A percentile compares a stretch with the other conserved stretches of the same genome.
These are phyloP conservation scores for Tenebrosternarchus preto DNA, from an alignment of 2,113 vertebrate genomes.

Conservation along the genomic window DNA sequence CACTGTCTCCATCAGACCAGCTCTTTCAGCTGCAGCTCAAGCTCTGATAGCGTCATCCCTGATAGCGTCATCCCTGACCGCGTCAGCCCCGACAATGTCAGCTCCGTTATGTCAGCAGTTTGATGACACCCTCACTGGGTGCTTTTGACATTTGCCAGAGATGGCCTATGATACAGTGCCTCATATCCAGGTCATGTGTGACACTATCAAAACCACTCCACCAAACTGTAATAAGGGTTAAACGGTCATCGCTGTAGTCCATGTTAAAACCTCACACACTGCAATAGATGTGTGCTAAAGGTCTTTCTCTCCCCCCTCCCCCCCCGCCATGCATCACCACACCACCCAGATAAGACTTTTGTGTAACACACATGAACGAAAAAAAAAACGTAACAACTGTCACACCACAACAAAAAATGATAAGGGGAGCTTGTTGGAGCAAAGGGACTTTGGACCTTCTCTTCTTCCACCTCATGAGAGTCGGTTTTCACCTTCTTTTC, in stretches of 20 bases:
- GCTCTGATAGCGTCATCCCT: neutral
- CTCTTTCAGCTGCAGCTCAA: neutral
- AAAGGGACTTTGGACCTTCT: neutral
- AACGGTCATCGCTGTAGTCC: neutral
- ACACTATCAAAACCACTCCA: neutral
- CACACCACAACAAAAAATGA: neutral
- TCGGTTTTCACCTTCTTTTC: neutral
- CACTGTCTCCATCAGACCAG: neutral
- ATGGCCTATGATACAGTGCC: neutral
- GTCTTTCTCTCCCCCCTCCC: too few relatives aligned
- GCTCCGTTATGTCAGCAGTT: constrained; percentile 9
- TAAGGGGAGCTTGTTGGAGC: neutral
- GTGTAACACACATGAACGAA: neutral
- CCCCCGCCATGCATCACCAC: neutral
- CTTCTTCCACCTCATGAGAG: neutral
- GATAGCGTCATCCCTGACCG: neutral
- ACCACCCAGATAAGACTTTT: neutral
- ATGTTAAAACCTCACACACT: neutral
- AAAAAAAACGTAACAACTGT: neutral
- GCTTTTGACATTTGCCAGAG: neutral
- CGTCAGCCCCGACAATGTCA: neutral
- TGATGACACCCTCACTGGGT: constrained; percentile 22
- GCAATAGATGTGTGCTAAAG: too few relatives aligned
- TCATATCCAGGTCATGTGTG: neutral
- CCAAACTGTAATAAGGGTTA: neutral